Percentiles rank a stretch among this genome's conserved stretches.
These are phyloP conservation scores for Fragum whitleyi DNA, from an alignment of 2,888 invertebrate species.

Conservation along the genomic window DNA sequence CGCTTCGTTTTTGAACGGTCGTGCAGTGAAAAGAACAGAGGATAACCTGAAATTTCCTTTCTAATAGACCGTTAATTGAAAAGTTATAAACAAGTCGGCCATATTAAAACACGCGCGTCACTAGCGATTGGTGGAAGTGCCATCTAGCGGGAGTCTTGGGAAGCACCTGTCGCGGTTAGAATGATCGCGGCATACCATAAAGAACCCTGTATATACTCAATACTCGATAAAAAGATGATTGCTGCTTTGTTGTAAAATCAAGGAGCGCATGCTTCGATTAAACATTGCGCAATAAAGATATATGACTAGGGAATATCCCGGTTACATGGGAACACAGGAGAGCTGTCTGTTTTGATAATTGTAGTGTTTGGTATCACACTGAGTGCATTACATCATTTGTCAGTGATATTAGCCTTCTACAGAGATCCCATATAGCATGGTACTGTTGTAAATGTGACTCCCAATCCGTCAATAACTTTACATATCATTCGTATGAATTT, in stretches of 20 bases:
- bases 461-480: not conserved
- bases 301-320: no score
- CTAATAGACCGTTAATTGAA: not conserved
- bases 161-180: conserved; percentile 36
- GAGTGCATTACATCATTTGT: not conserved
- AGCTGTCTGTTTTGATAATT: not conserved
- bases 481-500: conserved; percentile 14
- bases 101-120: conserved; percentile 52
- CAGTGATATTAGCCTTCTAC: not conserved
- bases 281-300: no score
- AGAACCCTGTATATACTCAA: no score
- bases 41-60: not conserved
- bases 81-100: conserved; percentile 41
- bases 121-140: conserved; percentile 35
- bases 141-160: conserved; percentile 53
- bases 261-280: no score
- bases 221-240: no score
- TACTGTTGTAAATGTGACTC: not conserved
- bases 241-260: no score
- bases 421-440: not conserved
- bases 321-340: not conserved
- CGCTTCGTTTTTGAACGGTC: not conserved
- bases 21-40: no score
- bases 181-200: not conserved
- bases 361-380: conserved; percentile 14